These are phyloP conservation scores for Caenorhabditis panamensis DNA, from an alignment of 2,888 invertebrate species.

Conservation along the genomic window DNA sequence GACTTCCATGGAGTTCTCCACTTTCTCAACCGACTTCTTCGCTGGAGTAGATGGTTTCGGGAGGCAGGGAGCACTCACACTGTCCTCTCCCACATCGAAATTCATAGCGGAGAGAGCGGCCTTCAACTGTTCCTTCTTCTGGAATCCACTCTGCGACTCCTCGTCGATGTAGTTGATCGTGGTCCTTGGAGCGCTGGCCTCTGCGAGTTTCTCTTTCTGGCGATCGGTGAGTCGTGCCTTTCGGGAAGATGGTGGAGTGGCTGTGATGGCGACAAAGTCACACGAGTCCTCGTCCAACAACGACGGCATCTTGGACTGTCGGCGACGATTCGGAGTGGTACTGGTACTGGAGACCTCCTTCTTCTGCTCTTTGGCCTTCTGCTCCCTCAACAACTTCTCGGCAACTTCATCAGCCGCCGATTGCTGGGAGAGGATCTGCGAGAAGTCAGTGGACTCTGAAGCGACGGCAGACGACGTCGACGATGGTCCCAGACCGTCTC, in stretches of 20 bases:
- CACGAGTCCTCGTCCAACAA: constrained; percentile 40
- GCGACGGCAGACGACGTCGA: not conserved
- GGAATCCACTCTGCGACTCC: constrained; percentile 48
- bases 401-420: constrained; percentile 28
- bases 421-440: constrained; percentile 49
- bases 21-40: too few species aligned
- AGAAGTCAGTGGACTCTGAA: not conserved
- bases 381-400: constrained; percentile 27
- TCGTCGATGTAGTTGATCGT: constrained; percentile 47
- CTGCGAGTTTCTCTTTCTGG: constrained; percentile 47
- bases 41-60: too few species aligned
- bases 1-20: not conserved
- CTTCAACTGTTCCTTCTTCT: constrained; percentile 29
- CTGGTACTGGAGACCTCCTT: not conserved
- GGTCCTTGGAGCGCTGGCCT: constrained; percentile 12
- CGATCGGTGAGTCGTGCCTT: constrained; percentile 43
- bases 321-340: not conserved
- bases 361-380: not conserved
- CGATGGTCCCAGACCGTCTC: constrained; percentile 39
- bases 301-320: constrained; percentile 2
- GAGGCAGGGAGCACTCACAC: not conserved
- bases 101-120: constrained; percentile 28
- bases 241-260: constrained; percentile 23
- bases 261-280: constrained; percentile 37
- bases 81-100: constrained; percentile 20